These are phyloP conservation scores for Rhegmatorhina hoffmannsi DNA, from an alignment of 2,113 vertebrate genomes.

Conservation along the genomic window DNA sequence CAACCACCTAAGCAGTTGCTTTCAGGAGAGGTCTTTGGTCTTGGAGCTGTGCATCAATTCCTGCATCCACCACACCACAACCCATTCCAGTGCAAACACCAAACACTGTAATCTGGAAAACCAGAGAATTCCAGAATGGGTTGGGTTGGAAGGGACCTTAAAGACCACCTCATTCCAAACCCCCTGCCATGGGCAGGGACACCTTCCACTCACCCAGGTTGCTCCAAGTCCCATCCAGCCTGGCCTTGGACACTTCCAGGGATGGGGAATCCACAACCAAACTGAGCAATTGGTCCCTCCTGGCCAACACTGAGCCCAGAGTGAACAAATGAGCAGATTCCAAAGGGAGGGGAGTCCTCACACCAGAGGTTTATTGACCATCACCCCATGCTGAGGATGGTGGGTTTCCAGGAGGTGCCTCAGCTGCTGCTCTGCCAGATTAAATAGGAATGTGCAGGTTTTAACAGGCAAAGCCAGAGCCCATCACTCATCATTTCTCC, in stretches of 20 bases:
- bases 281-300: not conserved
- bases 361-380: not conserved
- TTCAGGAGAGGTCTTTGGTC: not conserved
- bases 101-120: not conserved
- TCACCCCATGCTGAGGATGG: not conserved
- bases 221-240: not conserved
- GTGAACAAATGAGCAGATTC: not conserved
- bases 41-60: not conserved
- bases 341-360: not conserved
- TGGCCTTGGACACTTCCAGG: not conserved
- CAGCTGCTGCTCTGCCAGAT: not conserved
- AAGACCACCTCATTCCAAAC: not conserved
- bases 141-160: not conserved
- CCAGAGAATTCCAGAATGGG: not conserved
- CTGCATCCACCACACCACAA: not conserved
- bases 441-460: not conserved
- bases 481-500: not conserved
- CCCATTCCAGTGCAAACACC: not conserved
- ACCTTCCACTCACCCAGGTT: not conserved
- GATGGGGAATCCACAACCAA: not conserved
- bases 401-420: not conserved
- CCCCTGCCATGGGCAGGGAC: not conserved
- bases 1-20: not conserved
- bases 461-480: not conserved
- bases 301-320: not conserved